Conservation (phyloP, 2,888 invertebrate genomes). For the Drosophila mayaguana region DNA sequence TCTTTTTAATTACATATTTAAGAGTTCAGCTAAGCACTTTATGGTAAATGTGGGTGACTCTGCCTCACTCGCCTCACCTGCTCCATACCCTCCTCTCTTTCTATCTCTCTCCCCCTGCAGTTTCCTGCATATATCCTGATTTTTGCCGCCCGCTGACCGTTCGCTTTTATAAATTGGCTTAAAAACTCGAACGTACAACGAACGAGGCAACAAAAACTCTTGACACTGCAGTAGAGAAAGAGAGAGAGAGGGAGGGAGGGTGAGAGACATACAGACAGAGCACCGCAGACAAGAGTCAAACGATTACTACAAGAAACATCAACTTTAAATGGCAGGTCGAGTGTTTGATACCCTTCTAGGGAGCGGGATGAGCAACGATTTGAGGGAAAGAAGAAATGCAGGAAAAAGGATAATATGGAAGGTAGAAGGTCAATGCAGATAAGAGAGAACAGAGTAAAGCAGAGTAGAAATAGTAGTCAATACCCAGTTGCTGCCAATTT, state of each 20-base stretch:
- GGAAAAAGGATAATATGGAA: background rate
- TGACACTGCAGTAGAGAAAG: constrained; percentile 66
- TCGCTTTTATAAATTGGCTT: constrained; percentile 74
- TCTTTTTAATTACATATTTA: constrained; percentile 29
- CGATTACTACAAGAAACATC: constrained; percentile 57
- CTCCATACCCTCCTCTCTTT: background rate
- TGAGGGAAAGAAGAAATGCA: background rate
- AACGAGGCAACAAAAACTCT: constrained; percentile 68
- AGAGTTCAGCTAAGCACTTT: constrained; percentile 35
- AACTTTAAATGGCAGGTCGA: background rate
- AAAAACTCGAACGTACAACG: constrained; percentile 66
- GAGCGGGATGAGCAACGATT: background rate
- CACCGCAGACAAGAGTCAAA: constrained; percentile 39
- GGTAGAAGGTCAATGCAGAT: background rate
- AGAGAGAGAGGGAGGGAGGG: background rate
- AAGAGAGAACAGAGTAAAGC: too few relatives aligned
- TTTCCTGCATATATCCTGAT: constrained; percentile 6
- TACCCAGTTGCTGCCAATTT: background rate
- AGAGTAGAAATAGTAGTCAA: background rate
- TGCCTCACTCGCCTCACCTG: background rate
- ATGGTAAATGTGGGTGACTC: constrained; percentile 18
- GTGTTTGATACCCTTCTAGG: background rate
- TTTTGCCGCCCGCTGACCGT: constrained; percentile 23
- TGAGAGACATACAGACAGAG: background rate
- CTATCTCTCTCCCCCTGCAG: background rate